Percentiles rank a stretch among this genome's conserved stretches.
These are phyloP conservation scores for Meles meles DNA, from an alignment of 2,113 vertebrate species.

Conservation along the genomic window DNA sequence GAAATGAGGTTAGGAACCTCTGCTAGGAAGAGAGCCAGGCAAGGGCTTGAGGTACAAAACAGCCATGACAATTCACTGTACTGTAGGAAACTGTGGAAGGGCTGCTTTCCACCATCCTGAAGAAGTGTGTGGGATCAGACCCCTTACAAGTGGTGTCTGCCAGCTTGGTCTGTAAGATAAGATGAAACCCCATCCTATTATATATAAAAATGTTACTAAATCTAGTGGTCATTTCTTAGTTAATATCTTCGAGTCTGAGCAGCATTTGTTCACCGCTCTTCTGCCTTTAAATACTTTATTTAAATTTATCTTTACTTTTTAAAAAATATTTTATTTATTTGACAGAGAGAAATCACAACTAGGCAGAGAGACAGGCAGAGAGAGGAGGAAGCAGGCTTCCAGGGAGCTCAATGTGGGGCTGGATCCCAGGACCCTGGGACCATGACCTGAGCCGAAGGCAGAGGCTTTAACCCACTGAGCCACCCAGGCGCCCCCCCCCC, in stretches of 20 bases:
- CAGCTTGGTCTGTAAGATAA: background rate
- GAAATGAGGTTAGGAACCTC: background rate
- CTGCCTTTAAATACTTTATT: background rate
- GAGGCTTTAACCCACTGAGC: no score
- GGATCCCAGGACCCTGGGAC: no score
- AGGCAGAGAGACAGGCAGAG: no score
- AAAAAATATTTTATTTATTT: no score
- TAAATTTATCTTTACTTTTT: background rate
- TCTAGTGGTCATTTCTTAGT: background rate
- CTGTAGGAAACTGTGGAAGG: background rate
- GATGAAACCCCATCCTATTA: background rate
- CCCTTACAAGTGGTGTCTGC: background rate
- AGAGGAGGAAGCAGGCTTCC: no score
- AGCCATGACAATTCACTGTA: background rate
- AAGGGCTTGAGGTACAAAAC: no score
- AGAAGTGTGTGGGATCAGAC: background rate
- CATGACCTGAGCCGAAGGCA: no score
- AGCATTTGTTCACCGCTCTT: background rate
- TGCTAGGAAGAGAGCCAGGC: background rate
- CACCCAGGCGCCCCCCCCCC: no score
- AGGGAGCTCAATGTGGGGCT: no score
- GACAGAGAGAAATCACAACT: no score
- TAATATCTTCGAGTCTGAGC: background rate
- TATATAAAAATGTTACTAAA: background rate
- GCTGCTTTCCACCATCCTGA: background rate